Evolutionary conservation across 2,113 vertebrate species (phyloP), one percentile per base, ranked within the genome.

Genomic region (Sapajus apella): DNA sequence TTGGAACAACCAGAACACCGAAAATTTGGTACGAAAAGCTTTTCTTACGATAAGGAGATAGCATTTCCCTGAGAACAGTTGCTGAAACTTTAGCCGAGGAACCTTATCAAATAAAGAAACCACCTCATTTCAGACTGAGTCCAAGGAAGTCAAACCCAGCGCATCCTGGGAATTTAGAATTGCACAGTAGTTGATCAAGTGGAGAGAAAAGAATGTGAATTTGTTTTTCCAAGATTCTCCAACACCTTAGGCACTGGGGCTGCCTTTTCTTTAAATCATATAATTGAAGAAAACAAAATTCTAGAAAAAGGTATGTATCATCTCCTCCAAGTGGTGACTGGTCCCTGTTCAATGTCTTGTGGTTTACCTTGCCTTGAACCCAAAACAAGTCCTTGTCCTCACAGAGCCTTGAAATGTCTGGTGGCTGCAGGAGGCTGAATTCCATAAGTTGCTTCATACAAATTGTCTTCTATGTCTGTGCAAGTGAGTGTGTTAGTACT

Each of bases 141-240:
- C 61, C 92, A 86, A 87, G 87, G 56, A 92, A 96, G 90, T 92
- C 92, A 96, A 94, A 87, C 75, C 70, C 75, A 88, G 7, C 0
- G 14, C n/a, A 73, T 86, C 94, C 1, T 2, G 96, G 94, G 96
- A 96, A 94, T 97, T 96, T 97, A 92, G 94, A 96, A 81, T 97
- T 96, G 96, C 95, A 96, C 40, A 52, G 52, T 91, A 73, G 66
- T 86, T 84, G 77, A 94, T 94, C 92, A 81, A 91, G 64, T 72
- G 30, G 61, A 97, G 37, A 84, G 68, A 72, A 66, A 96, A 96
- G 90, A 97, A 96, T 97, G 93, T 94, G 94, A 90, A 90, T 92
- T 92, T 87, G 35, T 97, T 96, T 96, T 86, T 55, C 83, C 32
- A 77, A 88, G 88, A 87, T 94, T 87, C 94, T 94, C 76, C 23